Evolutionary conservation across 2,888 invertebrate species (phyloP).

Genomic region (Ormia ochracea): DNA sequence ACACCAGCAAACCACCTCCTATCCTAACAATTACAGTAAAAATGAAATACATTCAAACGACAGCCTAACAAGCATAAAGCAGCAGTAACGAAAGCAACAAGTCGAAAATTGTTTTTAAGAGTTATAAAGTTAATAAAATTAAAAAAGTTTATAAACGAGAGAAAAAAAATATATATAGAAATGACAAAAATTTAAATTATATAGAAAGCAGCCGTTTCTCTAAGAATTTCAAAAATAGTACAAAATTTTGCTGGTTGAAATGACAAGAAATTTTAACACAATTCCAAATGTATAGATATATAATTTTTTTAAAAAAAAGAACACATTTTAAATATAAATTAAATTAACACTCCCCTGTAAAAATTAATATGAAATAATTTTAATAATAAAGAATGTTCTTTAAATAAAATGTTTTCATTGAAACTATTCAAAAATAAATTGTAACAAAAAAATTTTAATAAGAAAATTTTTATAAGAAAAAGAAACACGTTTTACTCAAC

Average conservation of each 20-base stretch:
- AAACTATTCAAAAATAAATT: no score
- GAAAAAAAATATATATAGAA: not conserved
- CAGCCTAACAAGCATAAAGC: not conserved
- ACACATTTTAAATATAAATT: not conserved
- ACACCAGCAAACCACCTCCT: not conserved
- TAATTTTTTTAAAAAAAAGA: not conserved
- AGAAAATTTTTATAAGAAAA: no score
- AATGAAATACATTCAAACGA: not conserved
- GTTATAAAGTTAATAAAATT: not conserved
- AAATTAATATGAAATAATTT: no score
- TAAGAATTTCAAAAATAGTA: conserved; percentile 14
- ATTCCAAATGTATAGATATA: not conserved
- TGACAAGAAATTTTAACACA: not conserved
- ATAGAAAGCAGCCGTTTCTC: not conserved
- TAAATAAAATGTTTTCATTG: no score
- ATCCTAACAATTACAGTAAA: not conserved
- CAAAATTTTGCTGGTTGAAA: conserved; percentile 15
- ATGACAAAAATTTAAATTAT: not conserved
- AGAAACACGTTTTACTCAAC: no score
- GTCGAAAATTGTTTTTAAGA: not conserved
- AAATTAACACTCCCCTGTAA: no score
- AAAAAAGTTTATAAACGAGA: not conserved
- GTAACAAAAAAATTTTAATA: no score
- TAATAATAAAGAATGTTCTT: no score
- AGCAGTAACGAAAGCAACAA: conserved; percentile 47